Evolutionary conservation across 2,888 invertebrate species (phyloP).

Genomic region (Liodrosophila aerea): DNA sequence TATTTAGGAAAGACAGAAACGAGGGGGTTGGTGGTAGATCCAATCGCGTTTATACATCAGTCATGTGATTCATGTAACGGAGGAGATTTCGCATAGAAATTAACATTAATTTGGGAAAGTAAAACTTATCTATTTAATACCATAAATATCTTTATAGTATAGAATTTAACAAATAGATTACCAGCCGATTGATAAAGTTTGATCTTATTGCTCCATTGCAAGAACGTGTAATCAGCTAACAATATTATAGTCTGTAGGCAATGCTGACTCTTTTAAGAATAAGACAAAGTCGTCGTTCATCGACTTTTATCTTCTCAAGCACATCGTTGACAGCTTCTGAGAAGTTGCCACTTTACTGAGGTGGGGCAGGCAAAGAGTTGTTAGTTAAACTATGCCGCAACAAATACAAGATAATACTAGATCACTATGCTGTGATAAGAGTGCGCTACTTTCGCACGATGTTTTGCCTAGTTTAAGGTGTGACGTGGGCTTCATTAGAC

Average conservation of each 20-base stretch:
- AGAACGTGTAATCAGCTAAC: slow-evolving; percentile 9
- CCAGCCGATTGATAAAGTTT: not conserved
- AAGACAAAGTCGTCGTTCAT: too few species aligned
- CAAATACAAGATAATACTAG: slow-evolving; percentile 17
- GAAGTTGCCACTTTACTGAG: slow-evolving; percentile 34
- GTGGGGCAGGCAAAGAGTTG: slow-evolving; percentile 6
- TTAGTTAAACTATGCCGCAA: slow-evolving; percentile 25
- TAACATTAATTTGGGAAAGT: not conserved
- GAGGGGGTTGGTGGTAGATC: too few species aligned
- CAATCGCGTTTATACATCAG: too few species aligned
- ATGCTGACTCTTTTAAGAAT: slow-evolving; percentile 40
- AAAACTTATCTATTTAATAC: not conserved
- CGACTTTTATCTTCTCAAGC: slow-evolving; percentile 36
- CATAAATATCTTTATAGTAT: not conserved
- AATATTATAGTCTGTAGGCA: slow-evolving; percentile 32
- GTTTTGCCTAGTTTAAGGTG: slow-evolving; percentile 3
- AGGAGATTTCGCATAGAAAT: not conserved
- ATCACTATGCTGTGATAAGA: slow-evolving; percentile 21
- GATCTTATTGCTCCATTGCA: not conserved
- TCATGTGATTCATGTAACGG: too few species aligned
- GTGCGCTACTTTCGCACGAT: slow-evolving; percentile 12
- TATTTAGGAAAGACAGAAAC: not conserved
- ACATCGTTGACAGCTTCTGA: slow-evolving; percentile 48
- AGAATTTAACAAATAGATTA: too few species aligned
- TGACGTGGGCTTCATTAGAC: not conserved